Percentiles rank a stretch among this genome's conserved stretches.
Conservation (phyloP, 1,140 invertebrate species). For the Sarcophaga bullata region DNA sequence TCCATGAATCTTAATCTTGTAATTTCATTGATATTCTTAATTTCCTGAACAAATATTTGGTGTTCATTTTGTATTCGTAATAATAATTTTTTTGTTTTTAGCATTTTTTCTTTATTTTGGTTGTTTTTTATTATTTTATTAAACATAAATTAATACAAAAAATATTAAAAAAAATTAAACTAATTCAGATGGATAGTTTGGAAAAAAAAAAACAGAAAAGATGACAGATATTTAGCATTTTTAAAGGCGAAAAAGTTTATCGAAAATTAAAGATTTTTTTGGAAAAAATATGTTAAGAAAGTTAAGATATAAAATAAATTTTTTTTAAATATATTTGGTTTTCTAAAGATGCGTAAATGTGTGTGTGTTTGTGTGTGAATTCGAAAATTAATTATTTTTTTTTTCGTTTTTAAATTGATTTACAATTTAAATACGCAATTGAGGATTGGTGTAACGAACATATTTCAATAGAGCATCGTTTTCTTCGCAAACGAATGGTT, state of each 20-base stretch:
- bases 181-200: slow-evolving; percentile 9
- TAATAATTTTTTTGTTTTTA: slow-evolving; percentile 25
- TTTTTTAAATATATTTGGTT: slow-evolving; percentile 40
- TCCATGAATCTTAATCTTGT: no score
- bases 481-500: slow-evolving; percentile 85
- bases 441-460: slow-evolving; percentile 80
- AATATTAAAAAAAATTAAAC: slow-evolving; percentile 38
- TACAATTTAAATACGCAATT: slow-evolving; percentile 72
- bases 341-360: slow-evolving; percentile 24
- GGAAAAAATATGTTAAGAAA: slow-evolving; percentile 27
- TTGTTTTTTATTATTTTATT: slow-evolving; percentile 28
- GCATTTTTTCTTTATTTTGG: slow-evolving; percentile 27
- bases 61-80: no score
- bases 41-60: no score
- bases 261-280: not conserved
- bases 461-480: slow-evolving; percentile 83
- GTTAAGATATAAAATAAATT: not conserved
- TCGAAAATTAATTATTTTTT: not conserved
- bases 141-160: slow-evolving; percentile 35
- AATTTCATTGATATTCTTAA: no score
- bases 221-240: not conserved
- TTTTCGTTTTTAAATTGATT: not conserved
- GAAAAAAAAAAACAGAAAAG: not conserved
- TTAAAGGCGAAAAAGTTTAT: not conserved
- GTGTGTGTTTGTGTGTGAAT: not conserved